These are phyloP conservation scores for Sterna hirundo DNA, from an alignment of 2,113 vertebrate genomes.

Conservation along the genomic window DNA sequence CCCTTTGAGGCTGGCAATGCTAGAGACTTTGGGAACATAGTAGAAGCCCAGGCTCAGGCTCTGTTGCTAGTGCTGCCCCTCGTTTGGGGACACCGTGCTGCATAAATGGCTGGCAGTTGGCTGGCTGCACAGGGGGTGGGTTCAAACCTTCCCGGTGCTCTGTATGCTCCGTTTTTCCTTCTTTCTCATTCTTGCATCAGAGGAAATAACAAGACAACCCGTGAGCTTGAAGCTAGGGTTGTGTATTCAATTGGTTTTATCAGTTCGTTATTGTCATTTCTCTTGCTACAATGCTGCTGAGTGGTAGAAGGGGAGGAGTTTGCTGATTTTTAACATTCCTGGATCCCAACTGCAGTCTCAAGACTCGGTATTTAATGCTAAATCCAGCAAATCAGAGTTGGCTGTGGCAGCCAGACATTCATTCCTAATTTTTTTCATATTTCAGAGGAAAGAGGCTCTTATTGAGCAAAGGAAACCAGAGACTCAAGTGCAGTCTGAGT, in stretches of 20 bases:
- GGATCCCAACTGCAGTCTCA: neutral
- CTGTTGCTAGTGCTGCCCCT: neutral
- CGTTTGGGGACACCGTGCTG: accelerated
- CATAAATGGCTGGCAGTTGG: neutral
- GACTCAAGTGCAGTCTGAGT: neutral
- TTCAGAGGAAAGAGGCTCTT: conserved; percentile 15
- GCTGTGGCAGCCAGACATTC: neutral
- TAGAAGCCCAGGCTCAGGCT: neutral
- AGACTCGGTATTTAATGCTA: conserved; percentile 2
- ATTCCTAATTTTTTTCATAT: neutral
- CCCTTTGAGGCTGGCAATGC: neutral
- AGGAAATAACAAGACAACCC: neutral
- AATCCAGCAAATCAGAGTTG: neutral
- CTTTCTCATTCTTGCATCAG: neutral
- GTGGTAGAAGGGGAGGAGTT: neutral
- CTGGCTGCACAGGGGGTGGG: neutral
- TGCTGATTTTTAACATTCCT: neutral
- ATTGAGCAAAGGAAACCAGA: neutral
- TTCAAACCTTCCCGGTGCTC: neutral
- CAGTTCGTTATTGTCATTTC: neutral
- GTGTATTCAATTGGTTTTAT: neutral
- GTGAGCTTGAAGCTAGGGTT: neutral
- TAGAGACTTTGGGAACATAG: neutral
- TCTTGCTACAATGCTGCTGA: neutral
- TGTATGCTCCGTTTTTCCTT: neutral